These are phyloP conservation scores for Bovichtus diacanthus DNA, from an alignment of 2,797 vertebrate genomes.

Conservation along the genomic window DNA sequence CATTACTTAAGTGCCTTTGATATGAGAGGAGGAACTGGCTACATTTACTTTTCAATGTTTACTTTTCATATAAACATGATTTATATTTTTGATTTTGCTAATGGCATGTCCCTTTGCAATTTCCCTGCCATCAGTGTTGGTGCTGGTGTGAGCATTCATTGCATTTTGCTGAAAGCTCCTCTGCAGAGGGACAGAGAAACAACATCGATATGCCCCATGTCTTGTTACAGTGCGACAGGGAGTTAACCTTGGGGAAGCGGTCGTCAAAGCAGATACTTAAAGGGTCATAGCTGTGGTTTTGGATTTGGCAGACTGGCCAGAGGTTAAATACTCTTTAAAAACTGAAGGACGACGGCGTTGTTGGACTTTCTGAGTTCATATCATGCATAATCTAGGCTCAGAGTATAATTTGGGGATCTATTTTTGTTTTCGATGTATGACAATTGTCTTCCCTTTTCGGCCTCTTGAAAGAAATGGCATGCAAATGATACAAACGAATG, in stretches of 20 bases:
- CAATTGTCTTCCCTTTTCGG: slow-evolving; percentile 4
- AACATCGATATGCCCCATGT: neutral
- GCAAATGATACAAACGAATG: slow-evolving; percentile 11
- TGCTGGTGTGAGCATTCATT: neutral
- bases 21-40: neutral
- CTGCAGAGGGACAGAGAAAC: neutral
- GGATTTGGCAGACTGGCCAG: neutral
- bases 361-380: neutral
- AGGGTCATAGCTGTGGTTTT: neutral
- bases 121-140: neutral
- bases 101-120: neutral
- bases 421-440: neutral
- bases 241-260: neutral
- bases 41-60: neutral
- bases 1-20: neutral
- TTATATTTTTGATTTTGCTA: neutral
- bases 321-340: slow-evolving; percentile 25
- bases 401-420: neutral
- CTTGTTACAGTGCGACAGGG: neutral
- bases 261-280: slow-evolving; percentile 4
- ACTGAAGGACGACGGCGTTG: neutral
- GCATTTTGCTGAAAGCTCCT: slow-evolving; percentile 3
- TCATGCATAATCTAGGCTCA: neutral
- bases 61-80: neutral
- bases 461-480: slow-evolving; percentile 9